Evolutionary conservation across 2,797 vertebrate species (phyloP).

Genomic region (Gallinago solitaria): DNA sequence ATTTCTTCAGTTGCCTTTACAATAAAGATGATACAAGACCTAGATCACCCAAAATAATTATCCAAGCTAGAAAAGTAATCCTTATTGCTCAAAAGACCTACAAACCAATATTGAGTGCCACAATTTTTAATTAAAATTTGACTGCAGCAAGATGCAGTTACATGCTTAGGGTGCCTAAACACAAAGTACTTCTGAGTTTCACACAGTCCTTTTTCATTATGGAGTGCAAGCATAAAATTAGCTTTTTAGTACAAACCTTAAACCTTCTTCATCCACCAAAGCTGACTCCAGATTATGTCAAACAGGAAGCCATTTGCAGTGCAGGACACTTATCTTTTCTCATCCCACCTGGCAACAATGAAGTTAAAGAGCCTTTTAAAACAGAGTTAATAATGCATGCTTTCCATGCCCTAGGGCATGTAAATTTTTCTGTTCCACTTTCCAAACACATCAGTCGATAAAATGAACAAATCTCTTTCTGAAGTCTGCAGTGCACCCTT

Average conservation of each 20-base stretch:
- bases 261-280: conserved; percentile 1
- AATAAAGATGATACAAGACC: not conserved
- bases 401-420: not conserved
- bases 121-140: not conserved
- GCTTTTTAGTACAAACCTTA: conserved; percentile 28
- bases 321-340: not conserved
- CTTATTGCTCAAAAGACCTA: not conserved
- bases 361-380: conserved; percentile 36
- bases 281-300: not conserved
- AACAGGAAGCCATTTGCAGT: conserved; percentile 11
- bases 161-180: not conserved
- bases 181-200: not conserved
- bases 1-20: not conserved
- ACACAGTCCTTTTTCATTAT: not conserved
- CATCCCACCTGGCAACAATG: conserved; percentile 41
- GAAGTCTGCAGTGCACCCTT: not conserved
- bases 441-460: not conserved
- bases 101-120: not conserved
- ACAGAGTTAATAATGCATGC: not conserved
- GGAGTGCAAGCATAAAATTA: not conserved
- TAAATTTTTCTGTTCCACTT: not conserved
- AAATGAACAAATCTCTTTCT: not conserved
- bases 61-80: not conserved
- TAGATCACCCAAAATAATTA: not conserved
- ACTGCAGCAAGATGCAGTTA: not conserved